Percentiles rank a stretch among this genome's conserved stretches.
Evolutionary conservation across 1,140 invertebrate genomes (phyloP).

Genomic region (Philotrypesis tridentata): DNA sequence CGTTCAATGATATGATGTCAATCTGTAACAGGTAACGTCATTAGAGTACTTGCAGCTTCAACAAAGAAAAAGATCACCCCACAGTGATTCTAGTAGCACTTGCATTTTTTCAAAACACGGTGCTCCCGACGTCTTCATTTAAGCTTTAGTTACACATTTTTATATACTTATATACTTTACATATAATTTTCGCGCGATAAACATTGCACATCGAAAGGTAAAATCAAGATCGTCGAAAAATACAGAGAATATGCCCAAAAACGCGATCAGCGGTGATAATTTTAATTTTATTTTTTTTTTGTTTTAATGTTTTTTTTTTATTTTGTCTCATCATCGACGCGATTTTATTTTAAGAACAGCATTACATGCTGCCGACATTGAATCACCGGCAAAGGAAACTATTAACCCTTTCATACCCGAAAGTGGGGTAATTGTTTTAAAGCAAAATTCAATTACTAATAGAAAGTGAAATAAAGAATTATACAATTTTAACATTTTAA

Average conservation of each 20-base stretch:
- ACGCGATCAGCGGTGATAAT: slow-evolving; percentile 6
- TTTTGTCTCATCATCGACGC: slow-evolving; percentile 14
- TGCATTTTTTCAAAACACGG: slow-evolving; percentile 18
- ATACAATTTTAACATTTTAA: not conserved
- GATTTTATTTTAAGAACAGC: slow-evolving; percentile 18
- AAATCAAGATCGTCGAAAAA: slow-evolving; percentile 42
- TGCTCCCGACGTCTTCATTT: not conserved
- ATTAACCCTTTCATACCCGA: slow-evolving; percentile 20
- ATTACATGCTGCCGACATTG: slow-evolving; percentile 25
- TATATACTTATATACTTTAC: not conserved
- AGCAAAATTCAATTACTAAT: not conserved
- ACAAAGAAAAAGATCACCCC: slow-evolving; percentile 50
- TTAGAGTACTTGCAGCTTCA: slow-evolving; percentile 57
- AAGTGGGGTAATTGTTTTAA: not conserved
- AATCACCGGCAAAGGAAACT: slow-evolving; percentile 8
- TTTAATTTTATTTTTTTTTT: not conserved
- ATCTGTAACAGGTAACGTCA: slow-evolving; percentile 59
- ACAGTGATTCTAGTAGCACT: slow-evolving; percentile 1
- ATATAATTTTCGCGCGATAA: slow-evolving; percentile 40
- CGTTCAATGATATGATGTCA: slow-evolving; percentile 69
- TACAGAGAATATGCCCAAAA: slow-evolving; percentile 27
- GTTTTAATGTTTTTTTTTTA: slow-evolving; percentile 12
- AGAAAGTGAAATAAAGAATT: not conserved
- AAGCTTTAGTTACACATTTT: not conserved
- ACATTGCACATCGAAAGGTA: slow-evolving; percentile 48